phyloP scores from a whole-genome alignment of 1,140 invertebrate species.

The Conus betulinus region DNA sequence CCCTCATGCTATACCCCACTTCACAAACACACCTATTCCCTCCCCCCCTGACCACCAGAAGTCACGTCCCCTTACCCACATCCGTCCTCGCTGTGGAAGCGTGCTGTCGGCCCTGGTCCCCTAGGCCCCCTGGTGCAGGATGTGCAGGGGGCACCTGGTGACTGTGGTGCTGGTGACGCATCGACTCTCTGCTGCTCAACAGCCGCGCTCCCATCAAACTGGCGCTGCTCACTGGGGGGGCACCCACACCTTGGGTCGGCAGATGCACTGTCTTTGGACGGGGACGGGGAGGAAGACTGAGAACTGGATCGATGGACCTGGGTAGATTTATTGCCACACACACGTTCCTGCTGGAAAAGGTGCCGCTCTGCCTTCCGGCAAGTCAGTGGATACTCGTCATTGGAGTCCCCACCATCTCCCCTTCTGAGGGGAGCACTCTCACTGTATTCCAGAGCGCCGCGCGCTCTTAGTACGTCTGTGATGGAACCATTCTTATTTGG shows the following conservation, averaged over 20 bases:
- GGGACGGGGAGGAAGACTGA: constrained; percentile 67
- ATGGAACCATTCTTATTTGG: neutral
- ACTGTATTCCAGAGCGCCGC: neutral
- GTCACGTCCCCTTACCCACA: constrained; percentile 10
- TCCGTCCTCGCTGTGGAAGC: constrained; percentile 17
- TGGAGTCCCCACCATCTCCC: neutral
- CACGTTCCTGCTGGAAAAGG: neutral
- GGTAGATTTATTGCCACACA: neutral
- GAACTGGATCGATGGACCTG: constrained; percentile 36
- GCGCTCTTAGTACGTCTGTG: constrained; percentile 18
- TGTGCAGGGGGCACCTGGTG: constrained; percentile 61
- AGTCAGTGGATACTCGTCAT: neutral
- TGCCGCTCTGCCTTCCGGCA: neutral
- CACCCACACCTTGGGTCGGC: constrained; percentile 55
- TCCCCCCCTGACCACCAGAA: too few species aligned
- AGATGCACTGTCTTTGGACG: constrained; percentile 71
- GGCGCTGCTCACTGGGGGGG: constrained; percentile 38
- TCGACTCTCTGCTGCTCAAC: constrained; percentile 53
- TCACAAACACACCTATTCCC: too few species aligned
- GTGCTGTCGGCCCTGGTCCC: constrained; percentile 46
- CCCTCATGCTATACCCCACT: too few species aligned
- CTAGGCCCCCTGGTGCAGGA: constrained; percentile 67
- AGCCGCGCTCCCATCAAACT: constrained; percentile 66
- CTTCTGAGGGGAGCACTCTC: neutral
- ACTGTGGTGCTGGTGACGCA: constrained; percentile 57